Percentiles rank a stretch among this genome's conserved stretches.
phyloP scores from a whole-genome alignment of 2,113 vertebrate species.

The Trematocara macrostoma region DNA sequence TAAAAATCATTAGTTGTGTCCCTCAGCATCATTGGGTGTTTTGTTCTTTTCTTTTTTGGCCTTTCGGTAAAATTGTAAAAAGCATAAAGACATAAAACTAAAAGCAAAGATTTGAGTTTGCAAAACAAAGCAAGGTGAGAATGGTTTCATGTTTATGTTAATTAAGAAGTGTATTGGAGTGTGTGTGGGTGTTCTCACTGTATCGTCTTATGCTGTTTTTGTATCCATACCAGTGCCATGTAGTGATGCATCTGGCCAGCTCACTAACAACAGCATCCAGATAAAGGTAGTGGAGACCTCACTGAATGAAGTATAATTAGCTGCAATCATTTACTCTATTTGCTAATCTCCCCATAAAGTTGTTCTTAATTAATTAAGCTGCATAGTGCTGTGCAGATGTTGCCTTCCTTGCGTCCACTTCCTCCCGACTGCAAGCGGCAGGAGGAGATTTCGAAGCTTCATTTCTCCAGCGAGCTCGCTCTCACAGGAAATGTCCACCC shows the following conservation, averaged over 20 bases:
- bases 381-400: background rate
- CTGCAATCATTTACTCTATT: background rate
- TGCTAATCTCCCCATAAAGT: background rate
- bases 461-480: background rate
- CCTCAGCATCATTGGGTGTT: background rate
- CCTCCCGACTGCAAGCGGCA: background rate
- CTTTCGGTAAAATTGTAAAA: background rate
- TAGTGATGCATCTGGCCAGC: background rate
- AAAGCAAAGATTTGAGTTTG: background rate
- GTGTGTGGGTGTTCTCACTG: background rate
- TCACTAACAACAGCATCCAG: background rate
- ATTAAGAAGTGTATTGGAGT: background rate
- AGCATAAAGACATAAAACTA: background rate
- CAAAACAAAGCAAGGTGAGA: background rate
- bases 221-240: background rate
- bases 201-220: background rate
- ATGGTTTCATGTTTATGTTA: background rate
- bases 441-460: background rate
- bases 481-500: background rate
- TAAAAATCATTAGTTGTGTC: background rate
- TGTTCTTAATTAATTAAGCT: background rate
- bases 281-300: background rate
- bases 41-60: background rate
- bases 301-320: background rate
- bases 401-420: background rate